phyloP scores from a whole-genome alignment of 2,113 vertebrate genomes.

The Oncorhynchus nerka region DNA sequence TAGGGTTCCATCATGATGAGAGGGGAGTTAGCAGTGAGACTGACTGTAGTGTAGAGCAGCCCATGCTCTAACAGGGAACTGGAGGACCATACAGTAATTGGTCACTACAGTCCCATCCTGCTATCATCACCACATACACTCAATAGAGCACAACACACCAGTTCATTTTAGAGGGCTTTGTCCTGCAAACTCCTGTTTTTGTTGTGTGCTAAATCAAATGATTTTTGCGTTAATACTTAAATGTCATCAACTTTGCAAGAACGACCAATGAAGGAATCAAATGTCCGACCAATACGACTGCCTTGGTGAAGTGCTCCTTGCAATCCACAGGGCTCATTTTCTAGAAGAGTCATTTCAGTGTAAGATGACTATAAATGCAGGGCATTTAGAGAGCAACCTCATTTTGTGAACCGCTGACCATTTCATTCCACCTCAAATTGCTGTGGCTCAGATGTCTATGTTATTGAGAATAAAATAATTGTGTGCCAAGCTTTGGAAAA shows the following conservation, averaged over 20 bases:
- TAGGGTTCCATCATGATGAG: neutral
- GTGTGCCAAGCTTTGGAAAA: neutral
- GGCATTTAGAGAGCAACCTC: conserved; percentile 5
- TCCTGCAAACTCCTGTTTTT: neutral
- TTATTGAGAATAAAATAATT: conserved; percentile 1
- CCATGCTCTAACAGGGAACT: neutral
- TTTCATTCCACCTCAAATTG: neutral
- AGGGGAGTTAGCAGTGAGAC: neutral
- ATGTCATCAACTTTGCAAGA: neutral
- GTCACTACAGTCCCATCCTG: neutral
- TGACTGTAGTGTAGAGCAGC: neutral
- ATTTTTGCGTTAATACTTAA: neutral
- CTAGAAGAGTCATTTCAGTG: neutral
- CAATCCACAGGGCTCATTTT: neutral
- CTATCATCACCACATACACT: neutral
- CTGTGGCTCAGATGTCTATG: neutral
- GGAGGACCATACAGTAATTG: neutral
- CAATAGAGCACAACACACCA: neutral
- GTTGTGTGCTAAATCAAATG: neutral
- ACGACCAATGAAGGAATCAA: neutral
- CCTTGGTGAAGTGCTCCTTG: neutral
- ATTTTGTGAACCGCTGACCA: conserved; percentile 11
- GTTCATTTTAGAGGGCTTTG: neutral
- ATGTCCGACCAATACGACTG: neutral
- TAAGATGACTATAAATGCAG: neutral